phyloP scores from a whole-genome alignment of 2,113 vertebrate genomes.

The Paradoxurus hermaphroditus region DNA sequence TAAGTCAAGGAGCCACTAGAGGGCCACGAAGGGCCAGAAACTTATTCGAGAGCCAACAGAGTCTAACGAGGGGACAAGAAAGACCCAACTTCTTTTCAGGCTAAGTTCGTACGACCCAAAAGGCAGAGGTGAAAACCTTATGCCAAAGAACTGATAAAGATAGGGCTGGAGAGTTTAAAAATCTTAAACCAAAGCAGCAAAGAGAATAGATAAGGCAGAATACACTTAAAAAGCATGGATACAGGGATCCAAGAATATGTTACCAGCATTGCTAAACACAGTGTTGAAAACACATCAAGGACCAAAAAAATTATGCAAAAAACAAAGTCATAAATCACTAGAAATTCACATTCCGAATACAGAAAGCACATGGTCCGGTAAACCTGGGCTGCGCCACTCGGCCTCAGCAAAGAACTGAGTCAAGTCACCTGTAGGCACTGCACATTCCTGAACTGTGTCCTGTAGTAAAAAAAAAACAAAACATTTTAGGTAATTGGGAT shows the following conservation, averaged over 20 bases:
- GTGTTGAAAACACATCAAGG: background rate
- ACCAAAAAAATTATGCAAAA: background rate
- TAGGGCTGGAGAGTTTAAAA: background rate
- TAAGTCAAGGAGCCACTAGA: slow-evolving; percentile 37
- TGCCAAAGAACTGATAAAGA: background rate
- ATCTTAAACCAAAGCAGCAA: background rate
- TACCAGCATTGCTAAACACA: background rate
- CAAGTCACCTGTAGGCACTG: background rate
- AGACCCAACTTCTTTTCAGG: background rate
- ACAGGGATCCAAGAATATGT: background rate
- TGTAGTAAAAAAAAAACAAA: background rate
- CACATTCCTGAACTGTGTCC: background rate
- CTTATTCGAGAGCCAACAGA: background rate
- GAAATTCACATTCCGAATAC: background rate
- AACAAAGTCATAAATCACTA: background rate
- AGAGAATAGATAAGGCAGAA: background rate
- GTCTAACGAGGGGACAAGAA: background rate
- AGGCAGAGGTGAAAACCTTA: background rate
- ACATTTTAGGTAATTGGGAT: accelerated
- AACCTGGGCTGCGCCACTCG: background rate
- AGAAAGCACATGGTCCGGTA: background rate
- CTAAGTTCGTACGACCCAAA: background rate
- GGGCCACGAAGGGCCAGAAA: slow-evolving; percentile 32
- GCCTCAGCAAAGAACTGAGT: background rate
- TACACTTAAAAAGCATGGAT: background rate